These are phyloP conservation scores for Stenichneumon culpator DNA, from an alignment of 2,888 invertebrate genomes.

Conservation along the genomic window DNA sequence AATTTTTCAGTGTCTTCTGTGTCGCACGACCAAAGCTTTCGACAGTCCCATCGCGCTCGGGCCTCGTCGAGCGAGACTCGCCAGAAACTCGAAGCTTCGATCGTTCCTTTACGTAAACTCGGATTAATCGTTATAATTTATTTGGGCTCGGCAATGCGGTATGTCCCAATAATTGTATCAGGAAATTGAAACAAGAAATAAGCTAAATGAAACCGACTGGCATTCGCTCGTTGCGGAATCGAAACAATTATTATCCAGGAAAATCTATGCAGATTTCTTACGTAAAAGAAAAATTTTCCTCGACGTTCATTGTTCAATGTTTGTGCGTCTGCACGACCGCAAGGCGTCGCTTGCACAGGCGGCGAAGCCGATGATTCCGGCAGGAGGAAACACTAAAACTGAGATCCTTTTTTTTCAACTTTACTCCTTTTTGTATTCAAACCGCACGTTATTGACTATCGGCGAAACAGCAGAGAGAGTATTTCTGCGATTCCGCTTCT, in stretches of 20 bases:
- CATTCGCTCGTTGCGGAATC: not conserved
- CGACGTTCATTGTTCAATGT: slow-evolving; percentile 1
- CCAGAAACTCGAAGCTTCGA: not conserved
- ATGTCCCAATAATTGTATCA: slow-evolving; percentile 16
- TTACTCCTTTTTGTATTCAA: slow-evolving; percentile 36
- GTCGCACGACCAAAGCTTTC: slow-evolving; percentile 49
- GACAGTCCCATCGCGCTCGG: slow-evolving; percentile 38
- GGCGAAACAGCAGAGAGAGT: slow-evolving; percentile 14
- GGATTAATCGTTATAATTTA: slow-evolving; percentile 26
- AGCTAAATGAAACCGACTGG: not conserved
- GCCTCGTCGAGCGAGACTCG: slow-evolving; percentile 26
- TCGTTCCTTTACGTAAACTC: slow-evolving; percentile 15
- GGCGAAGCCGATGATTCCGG: not conserved
- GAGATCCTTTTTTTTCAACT: not conserved
- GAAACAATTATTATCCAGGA: slow-evolving; percentile 13
- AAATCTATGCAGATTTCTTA: slow-evolving; percentile 14
- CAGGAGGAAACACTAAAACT: not conserved
- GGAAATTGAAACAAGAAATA: not conserved
- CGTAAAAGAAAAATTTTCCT: not conserved
- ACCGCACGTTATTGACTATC: slow-evolving; percentile 32
- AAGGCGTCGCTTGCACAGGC: not conserved
- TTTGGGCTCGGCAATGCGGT: not conserved
- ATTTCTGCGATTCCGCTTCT: slow-evolving; percentile 30
- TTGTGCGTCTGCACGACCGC: not conserved
- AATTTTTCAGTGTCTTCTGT: slow-evolving; percentile 49